These are phyloP conservation scores for Enteromius fasciolatus DNA, from an alignment of 2,797 vertebrate genomes.

Conservation along the genomic window DNA sequence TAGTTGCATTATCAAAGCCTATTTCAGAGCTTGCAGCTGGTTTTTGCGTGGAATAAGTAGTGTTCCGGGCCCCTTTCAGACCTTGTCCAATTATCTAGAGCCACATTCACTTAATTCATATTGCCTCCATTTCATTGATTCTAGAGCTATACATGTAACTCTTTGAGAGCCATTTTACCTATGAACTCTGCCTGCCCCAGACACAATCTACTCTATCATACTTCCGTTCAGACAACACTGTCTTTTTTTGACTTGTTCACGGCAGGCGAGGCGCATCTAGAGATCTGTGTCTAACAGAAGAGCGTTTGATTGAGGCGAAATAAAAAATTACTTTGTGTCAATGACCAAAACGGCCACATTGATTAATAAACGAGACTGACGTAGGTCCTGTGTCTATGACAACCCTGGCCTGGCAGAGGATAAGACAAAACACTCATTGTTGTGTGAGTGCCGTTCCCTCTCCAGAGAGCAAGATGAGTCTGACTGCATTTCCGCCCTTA, in stretches of 20 bases:
- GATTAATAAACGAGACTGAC: constrained; percentile 59
- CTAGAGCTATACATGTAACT: constrained; percentile 43
- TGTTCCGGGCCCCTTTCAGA: constrained; percentile 11
- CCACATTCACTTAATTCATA: constrained; percentile 41
- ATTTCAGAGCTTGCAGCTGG: constrained; percentile 33
- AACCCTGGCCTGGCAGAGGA: constrained; percentile 60
- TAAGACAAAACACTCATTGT: constrained; percentile 62
- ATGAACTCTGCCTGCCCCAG: constrained; percentile 32
- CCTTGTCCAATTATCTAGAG: constrained; percentile 34
- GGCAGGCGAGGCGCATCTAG: constrained; percentile 27
- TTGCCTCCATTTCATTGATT: constrained; percentile 43
- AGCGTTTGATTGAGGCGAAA: constrained; percentile 54
- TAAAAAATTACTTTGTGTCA: constrained; percentile 58
- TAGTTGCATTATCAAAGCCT: constrained; percentile 33
- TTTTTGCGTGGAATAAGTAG: constrained; percentile 23
- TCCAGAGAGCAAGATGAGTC: constrained; percentile 50
- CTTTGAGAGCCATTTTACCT: constrained; percentile 50
- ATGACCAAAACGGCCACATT: constrained; percentile 54
- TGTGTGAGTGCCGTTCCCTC: constrained; percentile 50
- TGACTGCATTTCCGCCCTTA: constrained; percentile 42
- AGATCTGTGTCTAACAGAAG: constrained; percentile 55
- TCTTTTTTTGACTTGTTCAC: constrained; percentile 53
- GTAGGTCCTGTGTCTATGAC: constrained; percentile 63
- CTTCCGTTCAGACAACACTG: constrained; percentile 40
- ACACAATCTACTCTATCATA: constrained; percentile 26